Conservation (phyloP, 2,113 vertebrate species). For the Ciconia boyciana region DNA sequence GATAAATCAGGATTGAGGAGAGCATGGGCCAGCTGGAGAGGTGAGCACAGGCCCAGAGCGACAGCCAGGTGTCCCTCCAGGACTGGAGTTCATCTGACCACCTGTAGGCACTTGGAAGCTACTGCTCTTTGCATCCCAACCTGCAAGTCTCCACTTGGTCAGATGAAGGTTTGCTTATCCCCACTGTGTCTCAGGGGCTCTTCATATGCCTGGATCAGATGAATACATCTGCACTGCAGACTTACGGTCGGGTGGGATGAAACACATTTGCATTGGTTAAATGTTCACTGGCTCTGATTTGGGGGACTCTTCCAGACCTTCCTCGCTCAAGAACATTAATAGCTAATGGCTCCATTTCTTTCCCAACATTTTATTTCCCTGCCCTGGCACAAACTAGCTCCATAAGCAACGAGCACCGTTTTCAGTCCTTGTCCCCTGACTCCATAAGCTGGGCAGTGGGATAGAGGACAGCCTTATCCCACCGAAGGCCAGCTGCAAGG, state of each 20-base stretch:
- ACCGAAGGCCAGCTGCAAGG: not conserved
- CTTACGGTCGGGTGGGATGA: not conserved
- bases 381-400: not conserved
- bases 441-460: not conserved
- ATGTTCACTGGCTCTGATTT: not conserved
- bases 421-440: not conserved
- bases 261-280: not conserved
- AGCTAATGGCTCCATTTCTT: not conserved
- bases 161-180: not conserved
- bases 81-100: not conserved
- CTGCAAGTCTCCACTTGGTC: not conserved
- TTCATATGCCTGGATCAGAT: not conserved
- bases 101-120: not conserved
- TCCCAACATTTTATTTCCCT: not conserved
- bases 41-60: not conserved
- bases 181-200: not conserved
- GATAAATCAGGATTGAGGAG: not conserved
- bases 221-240: not conserved
- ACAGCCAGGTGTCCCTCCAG: not conserved
- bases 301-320: not conserved
- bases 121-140: not conserved
- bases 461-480: not conserved
- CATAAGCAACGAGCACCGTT: not conserved
- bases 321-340: not conserved
- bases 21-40: not conserved